Evolutionary conservation across 2,113 vertebrate genomes (phyloP), one percentile per base, ranked within the genome.

Genomic region (Oxyruncus cristatus): DNA sequence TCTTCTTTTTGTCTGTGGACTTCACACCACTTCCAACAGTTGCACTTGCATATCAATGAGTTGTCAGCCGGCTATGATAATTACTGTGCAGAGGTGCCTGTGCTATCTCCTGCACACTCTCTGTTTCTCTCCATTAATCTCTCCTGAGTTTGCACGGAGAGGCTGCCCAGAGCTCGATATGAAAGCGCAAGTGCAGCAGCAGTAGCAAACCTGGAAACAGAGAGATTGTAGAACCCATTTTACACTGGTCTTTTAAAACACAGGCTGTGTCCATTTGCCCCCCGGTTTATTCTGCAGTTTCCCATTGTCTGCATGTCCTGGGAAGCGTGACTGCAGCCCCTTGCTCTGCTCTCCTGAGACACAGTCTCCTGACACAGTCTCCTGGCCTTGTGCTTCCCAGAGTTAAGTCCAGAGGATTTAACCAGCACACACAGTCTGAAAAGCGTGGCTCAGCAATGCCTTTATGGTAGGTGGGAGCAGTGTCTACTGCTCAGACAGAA

Each of bases 231-330:
- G 2, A 46, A 37, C 20, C 14, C 47, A 21, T 52, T 44, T 62
- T 18, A 46, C 19, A 14, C 6, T 0, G 8, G 16, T 32, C 67
- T 49, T 27, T 17, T 23, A 21, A 17, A 28, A 33, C 4, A 0
- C 28, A 16, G 28, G 32, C 16, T 7, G 15, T 42, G 49, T 7
- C 27, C 12, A 0, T 4, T 33, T 71, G n/a, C 21, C 33, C 12
- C 11, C 3, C 47, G 1, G 3, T 9, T 41, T 35, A 30, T 46
- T n/a, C n/a, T 41, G 42, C 70, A n/a, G 52, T 21, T 59, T 16
- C 10, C 24, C 50, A 6, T 0, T 12, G 20, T 7, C n/a, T 62
- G 21, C 6, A 7, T 2, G 35, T 41, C 62, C 76, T 24, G n/a
- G 10, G 24, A 18, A 55, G 68, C n/a, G 0, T 0, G 4, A 21